Evolutionary conservation across 2,888 invertebrate genomes (phyloP), one percentile per base, ranked within the genome.

Genomic region (Pantelozetes paolii): DNA sequence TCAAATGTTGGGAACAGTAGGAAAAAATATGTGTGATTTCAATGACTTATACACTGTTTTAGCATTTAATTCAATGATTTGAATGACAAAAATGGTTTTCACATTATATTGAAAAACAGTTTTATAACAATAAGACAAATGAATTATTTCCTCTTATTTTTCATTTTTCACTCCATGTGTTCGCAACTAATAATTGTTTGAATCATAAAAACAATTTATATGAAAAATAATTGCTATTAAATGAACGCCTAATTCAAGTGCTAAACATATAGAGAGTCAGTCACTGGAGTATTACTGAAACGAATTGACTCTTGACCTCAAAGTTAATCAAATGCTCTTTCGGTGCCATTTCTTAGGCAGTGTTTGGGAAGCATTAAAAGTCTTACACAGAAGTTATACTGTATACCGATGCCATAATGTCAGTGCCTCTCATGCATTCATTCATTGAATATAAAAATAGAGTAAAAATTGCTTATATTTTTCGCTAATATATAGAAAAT

Each of bases 381-480:
- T 36, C 6, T 11, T 36, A 5, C 11, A 36, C 36, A 36, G 36
- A 36, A 36, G 6, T 36, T 36, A 36, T 36, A 36, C 5, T 36
- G 11, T 36, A 62, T 18, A 9, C n/a, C 62, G 3, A 1, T 36
- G 62, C 20, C 15, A 2, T 36, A 28, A 62, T 30, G 2, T 20
- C 62, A 9, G 32, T 62, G 62, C 62, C 20, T 62, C 62, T 32
- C 62, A 62, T 32, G 62, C 62, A 62, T 62, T 62, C 62, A 62
- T 62, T 62, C 32, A 62, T 62, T 36, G 30, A 62, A 36, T 30
- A 32, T 32, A 62, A 32, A 62, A 54, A 54, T 23, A 54, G 20
- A 48, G 48, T 48, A 48, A 48, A 15, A 59, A 28, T 59, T 59
- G 23, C n/a, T 59, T 18, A 20, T n/a, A 48, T 20, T 20, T 26